Conservation (phyloP, 2,888 invertebrate genomes). For the Temnothorax unifasciatus region DNA sequence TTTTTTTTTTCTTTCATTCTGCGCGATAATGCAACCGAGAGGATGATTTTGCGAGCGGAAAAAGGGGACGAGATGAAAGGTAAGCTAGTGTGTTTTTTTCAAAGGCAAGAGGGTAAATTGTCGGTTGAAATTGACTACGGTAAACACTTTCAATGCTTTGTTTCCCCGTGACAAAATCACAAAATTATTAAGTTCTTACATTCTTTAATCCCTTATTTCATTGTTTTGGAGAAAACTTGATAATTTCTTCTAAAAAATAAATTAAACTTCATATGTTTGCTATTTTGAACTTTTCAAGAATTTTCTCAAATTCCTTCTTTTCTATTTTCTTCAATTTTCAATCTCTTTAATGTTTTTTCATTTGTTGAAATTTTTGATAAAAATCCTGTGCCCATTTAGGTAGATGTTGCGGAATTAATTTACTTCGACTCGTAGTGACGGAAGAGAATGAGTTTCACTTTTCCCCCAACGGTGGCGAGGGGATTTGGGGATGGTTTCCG, state of each 20-base stretch:
- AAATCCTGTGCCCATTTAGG: slow-evolving; percentile 13
- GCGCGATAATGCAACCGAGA: slow-evolving; percentile 40
- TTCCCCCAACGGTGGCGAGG: slow-evolving; percentile 4
- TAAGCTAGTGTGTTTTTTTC: slow-evolving; percentile 20
- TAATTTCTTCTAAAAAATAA: neutral
- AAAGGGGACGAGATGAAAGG: slow-evolving; percentile 26
- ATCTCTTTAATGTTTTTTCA: neutral
- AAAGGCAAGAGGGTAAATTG: slow-evolving; percentile 21
- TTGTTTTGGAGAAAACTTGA: neutral
- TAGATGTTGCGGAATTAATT: slow-evolving; percentile 29
- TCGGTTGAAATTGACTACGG: slow-evolving; percentile 11
- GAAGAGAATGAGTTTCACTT: slow-evolving; percentile 30
- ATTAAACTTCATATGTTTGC: neutral
- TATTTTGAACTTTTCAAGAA: neutral
- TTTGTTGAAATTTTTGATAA: slow-evolving; percentile 1
- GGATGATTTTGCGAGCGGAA: slow-evolving; percentile 12
- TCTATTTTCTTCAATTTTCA: neutral
- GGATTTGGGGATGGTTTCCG: slow-evolving; percentile 18
- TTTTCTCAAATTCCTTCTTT: neutral
- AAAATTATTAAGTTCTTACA: neutral
- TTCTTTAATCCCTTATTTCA: neutral
- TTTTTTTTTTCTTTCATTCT: slow-evolving; percentile 32
- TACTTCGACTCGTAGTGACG: slow-evolving; percentile 2
- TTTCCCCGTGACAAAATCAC: neutral
- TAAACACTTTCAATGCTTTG: slow-evolving; percentile 11